Base-by-base conservation (phyloP, 1,140 invertebrate genomes). In the Lordiphosa stackelbergi region DNA sequence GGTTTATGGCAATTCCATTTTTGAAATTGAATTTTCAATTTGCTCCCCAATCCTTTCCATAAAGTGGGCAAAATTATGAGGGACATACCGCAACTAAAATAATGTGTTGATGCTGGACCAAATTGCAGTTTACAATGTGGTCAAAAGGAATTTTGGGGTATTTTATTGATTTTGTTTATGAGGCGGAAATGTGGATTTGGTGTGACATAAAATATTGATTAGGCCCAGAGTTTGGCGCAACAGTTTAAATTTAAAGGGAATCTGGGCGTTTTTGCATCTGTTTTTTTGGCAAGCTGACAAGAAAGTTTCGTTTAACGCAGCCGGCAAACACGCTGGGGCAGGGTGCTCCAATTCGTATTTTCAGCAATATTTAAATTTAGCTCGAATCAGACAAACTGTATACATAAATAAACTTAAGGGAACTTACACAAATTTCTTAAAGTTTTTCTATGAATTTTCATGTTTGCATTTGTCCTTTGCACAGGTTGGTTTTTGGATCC, bases 91-190 rank as follows among this genome's bases (percentile, higher is more conserved):
- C 28, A 31, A 19, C 7, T 1, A 45, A 45, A 46, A 46, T 46
- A 46, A 31, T 46, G 11, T 46, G 24, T 12, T 46, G 24, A 46
- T 31, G 28, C 28, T 31, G 28, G 28, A 7, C 43, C 10, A 31
- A 46, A 46, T 34, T 46, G 24, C 24, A 46, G 11, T 46, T 46
- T 46, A 46, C 43, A 46, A 46, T 46, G 43, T 46, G 43, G 43
- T 12, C 43, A 34, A 13, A 31, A 13, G 0, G 24, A 28, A 22
- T 31, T 46, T 46, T 34, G 24, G 43, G 43, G 24, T 5, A 46
- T 34, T 46, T 34, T 46, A 46, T 46, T 46, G 43, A 46, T 46
- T 46, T 46, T 46, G 43, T 6, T 5, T 7, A 7, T 2, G 42
- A 7, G 10, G 28, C 28, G 28, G 28, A 31, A 31, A 31, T 45